Conservation (phyloP, 2,888 invertebrate genomes). For the Apamea sordens region DNA sequence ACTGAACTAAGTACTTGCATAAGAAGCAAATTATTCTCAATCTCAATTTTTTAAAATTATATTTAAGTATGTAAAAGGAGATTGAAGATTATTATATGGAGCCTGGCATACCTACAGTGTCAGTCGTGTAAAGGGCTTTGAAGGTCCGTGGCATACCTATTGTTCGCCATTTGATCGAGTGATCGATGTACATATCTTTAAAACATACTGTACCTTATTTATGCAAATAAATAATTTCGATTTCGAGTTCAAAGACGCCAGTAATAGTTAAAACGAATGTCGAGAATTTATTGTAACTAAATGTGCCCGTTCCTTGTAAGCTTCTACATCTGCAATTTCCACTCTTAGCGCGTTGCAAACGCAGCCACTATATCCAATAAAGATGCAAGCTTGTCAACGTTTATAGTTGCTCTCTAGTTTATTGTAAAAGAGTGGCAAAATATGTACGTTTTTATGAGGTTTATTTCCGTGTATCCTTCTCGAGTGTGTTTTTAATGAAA, state of each 20-base stretch:
- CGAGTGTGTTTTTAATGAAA: neutral
- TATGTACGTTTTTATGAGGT: slow-evolving; percentile 39
- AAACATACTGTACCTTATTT: no score
- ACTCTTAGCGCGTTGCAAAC: slow-evolving; percentile 64
- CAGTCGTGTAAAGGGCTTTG: no score
- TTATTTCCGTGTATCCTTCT: slow-evolving; percentile 35
- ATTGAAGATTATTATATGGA: no score
- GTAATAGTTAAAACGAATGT: neutral
- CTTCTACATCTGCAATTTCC: slow-evolving; percentile 60
- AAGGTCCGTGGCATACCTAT: no score
- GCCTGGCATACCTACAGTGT: no score
- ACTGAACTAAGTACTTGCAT: neutral
- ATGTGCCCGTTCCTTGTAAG: slow-evolving; percentile 44
- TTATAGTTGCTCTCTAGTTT: slow-evolving; percentile 71
- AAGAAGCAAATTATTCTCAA: neutral
- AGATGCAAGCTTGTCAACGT: slow-evolving; percentile 82
- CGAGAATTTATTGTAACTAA: slow-evolving; percentile 13
- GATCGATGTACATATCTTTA: no score
- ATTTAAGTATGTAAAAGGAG: no score
- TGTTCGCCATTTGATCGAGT: no score
- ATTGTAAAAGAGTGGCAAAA: slow-evolving; percentile 46
- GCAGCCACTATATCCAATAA: slow-evolving; percentile 79
- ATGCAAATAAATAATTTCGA: no score
- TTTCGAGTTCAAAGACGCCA: neutral
- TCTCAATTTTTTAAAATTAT: no score